Conservation (phyloP, 2,888 invertebrate genomes). For the Suillia variegata region DNA sequence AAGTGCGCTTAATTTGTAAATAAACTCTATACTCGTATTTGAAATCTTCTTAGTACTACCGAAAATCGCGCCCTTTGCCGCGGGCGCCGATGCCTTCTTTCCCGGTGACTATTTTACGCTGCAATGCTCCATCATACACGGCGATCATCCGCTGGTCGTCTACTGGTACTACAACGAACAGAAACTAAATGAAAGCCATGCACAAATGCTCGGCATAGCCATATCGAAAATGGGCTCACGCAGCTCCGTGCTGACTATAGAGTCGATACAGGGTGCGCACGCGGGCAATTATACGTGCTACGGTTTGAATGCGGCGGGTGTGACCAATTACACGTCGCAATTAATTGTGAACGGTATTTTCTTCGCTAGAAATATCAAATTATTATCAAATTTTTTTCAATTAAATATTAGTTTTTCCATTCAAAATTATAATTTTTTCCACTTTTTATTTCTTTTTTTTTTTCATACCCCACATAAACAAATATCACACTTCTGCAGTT, state of each 20-base stretch:
- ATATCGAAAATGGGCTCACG: conserved; percentile 63
- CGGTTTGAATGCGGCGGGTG: conserved; percentile 67
- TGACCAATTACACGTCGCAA: conserved; percentile 68
- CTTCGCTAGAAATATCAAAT: background rate
- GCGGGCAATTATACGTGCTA: conserved; percentile 76
- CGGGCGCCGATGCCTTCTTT: conserved; percentile 73
- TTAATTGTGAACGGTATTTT: conserved; percentile 72
- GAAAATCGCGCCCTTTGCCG: conserved; percentile 77
- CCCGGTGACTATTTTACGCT: conserved; percentile 71
- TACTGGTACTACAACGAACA: conserved; percentile 72
- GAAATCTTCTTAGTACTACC: conserved; percentile 68
- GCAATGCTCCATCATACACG: conserved; percentile 73
- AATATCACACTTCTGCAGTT: conserved; percentile 56
- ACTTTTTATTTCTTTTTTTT: conserved; percentile 20
- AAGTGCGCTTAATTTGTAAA: no score
- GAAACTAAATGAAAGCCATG: conserved; percentile 65
- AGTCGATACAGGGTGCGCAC: conserved; percentile 67
- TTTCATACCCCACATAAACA: conserved; percentile 7
- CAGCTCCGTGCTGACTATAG: conserved; percentile 67
- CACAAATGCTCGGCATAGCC: conserved; percentile 52
- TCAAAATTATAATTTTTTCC: conserved; percentile 7
- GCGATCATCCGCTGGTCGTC: conserved; percentile 78
- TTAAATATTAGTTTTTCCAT: conserved; percentile 11
- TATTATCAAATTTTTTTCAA: conserved; percentile 14
- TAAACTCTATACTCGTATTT: no score